These are phyloP conservation scores for Botia almorhae DNA, from an alignment of 2,797 vertebrate genomes.

Conservation along the genomic window DNA sequence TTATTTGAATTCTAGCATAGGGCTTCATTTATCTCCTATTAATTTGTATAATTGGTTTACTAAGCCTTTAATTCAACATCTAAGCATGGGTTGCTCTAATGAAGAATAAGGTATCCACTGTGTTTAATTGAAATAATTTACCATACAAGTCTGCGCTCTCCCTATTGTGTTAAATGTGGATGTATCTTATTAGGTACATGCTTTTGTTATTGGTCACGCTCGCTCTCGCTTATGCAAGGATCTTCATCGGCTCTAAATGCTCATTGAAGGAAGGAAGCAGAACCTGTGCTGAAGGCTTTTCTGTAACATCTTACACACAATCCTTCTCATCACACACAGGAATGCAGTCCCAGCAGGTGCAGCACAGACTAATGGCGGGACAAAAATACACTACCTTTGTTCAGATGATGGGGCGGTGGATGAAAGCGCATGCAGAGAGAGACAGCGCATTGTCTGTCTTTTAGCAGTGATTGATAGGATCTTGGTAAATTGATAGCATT, in stretches of 20 bases:
- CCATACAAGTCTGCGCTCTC: slow-evolving; percentile 14
- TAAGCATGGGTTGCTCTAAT: slow-evolving; percentile 20
- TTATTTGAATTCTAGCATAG: slow-evolving; percentile 23
- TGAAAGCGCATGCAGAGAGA: neutral
- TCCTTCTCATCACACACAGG: neutral
- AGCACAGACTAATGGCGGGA: slow-evolving; percentile 17
- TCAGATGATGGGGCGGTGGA: neutral
- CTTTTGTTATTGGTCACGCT: neutral
- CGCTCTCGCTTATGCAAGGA: neutral
- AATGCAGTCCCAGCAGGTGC: neutral
- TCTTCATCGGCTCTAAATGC: neutral
- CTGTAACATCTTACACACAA: slow-evolving; percentile 7
- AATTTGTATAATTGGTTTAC: slow-evolving; percentile 32
- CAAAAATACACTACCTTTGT: slow-evolving; percentile 36
- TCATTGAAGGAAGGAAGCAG: neutral
- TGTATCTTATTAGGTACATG: slow-evolving; percentile 2
- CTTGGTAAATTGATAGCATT: neutral
- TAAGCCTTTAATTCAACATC: slow-evolving; percentile 39
- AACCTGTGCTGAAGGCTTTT: neutral
- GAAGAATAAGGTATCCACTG: slow-evolving; percentile 21
- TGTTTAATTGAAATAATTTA: slow-evolving; percentile 31
- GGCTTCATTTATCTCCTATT: slow-evolving; percentile 12
- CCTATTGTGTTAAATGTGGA: neutral
- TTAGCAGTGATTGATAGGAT: slow-evolving; percentile 1
- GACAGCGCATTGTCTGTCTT: neutral